These are phyloP conservation scores for Cherax quadricarinatus DNA, from an alignment of 1,140 invertebrate species.

Conservation along the genomic window DNA sequence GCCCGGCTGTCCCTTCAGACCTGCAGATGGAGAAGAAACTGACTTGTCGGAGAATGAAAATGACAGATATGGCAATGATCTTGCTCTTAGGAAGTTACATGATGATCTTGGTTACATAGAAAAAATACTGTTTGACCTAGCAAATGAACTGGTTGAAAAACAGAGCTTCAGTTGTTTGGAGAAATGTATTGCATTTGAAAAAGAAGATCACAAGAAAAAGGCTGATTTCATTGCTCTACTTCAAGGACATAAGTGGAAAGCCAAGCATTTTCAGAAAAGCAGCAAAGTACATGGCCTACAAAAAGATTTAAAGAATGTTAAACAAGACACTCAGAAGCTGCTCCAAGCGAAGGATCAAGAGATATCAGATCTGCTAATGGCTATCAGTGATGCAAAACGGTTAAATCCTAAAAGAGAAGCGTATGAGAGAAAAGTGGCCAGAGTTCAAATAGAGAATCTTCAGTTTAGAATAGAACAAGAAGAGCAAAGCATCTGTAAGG, in stretches of 20 bases:
- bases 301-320: constrained; percentile 16
- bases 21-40: background rate
- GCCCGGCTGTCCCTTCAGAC: background rate
- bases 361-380: constrained; percentile 35
- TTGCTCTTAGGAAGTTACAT: constrained; percentile 39
- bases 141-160: constrained; percentile 11
- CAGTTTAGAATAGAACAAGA: constrained; percentile 56
- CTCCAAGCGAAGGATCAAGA: constrained; percentile 50
- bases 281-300: constrained; percentile 33
- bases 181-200: constrained; percentile 26
- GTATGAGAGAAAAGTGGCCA: constrained; percentile 48
- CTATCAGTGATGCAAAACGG: constrained; percentile 28
- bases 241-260: constrained; percentile 62
- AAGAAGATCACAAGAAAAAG: constrained; percentile 46
- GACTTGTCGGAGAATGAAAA: constrained; percentile 13
- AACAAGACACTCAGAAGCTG: constrained; percentile 40
- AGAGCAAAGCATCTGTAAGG: constrained; percentile 26
- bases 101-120: constrained; percentile 48
- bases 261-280: constrained; percentile 47
- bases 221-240: constrained; percentile 57
- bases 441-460: constrained; percentile 58
- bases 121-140: constrained; percentile 16
- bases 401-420: constrained; percentile 51
- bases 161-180: constrained; percentile 28
- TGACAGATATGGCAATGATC: background rate